phyloP scores from a whole-genome alignment of 2,888 invertebrate species.

The Eupithecia subfuscata region DNA sequence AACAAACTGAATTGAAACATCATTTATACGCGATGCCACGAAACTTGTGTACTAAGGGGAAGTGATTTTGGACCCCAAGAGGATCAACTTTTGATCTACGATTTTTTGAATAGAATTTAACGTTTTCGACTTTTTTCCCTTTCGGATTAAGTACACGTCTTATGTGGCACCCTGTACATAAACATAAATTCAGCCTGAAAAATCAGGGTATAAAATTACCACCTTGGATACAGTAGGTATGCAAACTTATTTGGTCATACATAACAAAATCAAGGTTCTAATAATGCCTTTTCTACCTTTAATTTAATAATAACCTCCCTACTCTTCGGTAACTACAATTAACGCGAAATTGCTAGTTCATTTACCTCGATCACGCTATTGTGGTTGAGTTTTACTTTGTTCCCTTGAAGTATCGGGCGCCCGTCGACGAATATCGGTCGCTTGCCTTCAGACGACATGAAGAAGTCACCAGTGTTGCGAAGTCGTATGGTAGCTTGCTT shows the following conservation, averaged over 20 bases:
- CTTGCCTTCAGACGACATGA: constrained; percentile 97
- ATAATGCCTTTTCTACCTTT: neutral
- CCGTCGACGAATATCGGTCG: constrained; percentile 97
- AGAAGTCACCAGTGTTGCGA: constrained; percentile 97
- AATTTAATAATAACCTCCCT: neutral
- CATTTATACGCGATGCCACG: neutral
- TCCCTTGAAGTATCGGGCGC: constrained; percentile 93
- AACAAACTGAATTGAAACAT: neutral
- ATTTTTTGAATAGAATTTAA: too few species aligned
- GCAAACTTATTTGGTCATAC: neutral
- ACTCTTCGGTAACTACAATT: neutral
- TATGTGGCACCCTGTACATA: too few species aligned
- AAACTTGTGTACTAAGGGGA: too few species aligned
- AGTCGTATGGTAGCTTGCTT: constrained; percentile 96
- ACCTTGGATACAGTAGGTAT: neutral
- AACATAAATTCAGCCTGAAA: neutral
- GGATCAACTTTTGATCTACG: too few species aligned
- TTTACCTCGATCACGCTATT: constrained; percentile 96
- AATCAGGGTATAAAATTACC: neutral
- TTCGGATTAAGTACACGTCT: too few species aligned
- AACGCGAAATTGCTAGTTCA: constrained; percentile 11
- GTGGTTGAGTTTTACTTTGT: constrained; percentile 95
- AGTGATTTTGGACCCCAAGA: too few species aligned
- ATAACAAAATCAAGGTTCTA: neutral
- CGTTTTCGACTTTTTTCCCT: too few species aligned